A percentile compares a stretch with the other conserved stretches of the same genome.
Conservation (phyloP, 2,113 vertebrate species). For the Petrocephalus zakoni region DNA sequence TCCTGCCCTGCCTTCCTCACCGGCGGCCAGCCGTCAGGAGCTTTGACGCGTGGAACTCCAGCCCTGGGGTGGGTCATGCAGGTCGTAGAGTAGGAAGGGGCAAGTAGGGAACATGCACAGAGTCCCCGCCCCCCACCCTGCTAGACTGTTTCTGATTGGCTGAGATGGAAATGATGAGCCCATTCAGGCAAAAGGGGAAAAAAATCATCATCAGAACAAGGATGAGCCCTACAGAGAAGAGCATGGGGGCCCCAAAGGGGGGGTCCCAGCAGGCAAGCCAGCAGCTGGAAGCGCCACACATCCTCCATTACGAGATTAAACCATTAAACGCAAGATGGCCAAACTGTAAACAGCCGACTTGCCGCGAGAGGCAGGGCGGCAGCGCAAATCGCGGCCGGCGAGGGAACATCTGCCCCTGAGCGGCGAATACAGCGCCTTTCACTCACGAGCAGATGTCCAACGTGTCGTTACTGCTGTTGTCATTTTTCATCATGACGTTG, state of each 20-base stretch:
- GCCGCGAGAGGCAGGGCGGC: constrained; percentile 32
- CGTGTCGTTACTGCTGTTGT: constrained; percentile 62
- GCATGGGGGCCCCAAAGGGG: not conserved
- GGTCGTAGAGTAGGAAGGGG: not conserved
- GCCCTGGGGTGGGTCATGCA: not conserved
- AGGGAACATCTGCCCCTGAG: constrained; percentile 65
- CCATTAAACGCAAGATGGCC: constrained; percentile 13
- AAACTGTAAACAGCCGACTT: constrained; percentile 43
- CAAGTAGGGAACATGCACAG: not conserved
- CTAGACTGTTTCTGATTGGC: not conserved
- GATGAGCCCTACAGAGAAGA: not conserved
- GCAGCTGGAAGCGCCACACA: not conserved
- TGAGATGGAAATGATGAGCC: not conserved
- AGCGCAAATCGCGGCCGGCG: constrained; percentile 42
- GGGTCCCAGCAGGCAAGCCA: not conserved
- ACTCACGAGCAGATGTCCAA: constrained; percentile 78
- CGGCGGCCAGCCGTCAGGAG: not conserved
- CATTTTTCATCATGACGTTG: constrained; percentile 83
- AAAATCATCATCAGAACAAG: not conserved
- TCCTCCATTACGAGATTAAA: constrained; percentile 16
- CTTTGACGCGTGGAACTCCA: not conserved
- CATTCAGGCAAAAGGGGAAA: not conserved
- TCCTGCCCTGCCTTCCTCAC: constrained; percentile 33
- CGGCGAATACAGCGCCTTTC: constrained; percentile 46
- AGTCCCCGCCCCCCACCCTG: not conserved